phyloP scores from a whole-genome alignment of 2,888 invertebrate species.

The Phasia obesa region DNA sequence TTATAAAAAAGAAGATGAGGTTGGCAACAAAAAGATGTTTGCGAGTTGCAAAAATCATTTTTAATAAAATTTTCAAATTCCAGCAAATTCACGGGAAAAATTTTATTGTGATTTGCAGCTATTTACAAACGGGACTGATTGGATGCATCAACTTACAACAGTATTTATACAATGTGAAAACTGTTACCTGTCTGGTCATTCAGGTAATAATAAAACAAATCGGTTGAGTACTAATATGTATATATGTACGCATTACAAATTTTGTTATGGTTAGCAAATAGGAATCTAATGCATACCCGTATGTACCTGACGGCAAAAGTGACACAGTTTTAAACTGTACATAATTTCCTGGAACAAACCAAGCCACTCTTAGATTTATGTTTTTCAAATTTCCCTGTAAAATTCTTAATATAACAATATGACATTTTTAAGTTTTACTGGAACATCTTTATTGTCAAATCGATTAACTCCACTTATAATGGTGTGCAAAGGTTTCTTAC shows the following conservation, averaged over 20 bases:
- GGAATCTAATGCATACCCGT: too few species aligned
- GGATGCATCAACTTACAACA: not conserved
- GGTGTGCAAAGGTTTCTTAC: too few species aligned
- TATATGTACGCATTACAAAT: too few species aligned
- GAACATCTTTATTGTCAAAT: too few species aligned
- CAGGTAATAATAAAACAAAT: too few species aligned
- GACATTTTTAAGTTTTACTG: too few species aligned
- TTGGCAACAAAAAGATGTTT: conserved; percentile 77
- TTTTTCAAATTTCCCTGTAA: too few species aligned
- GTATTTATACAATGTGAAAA: conserved; percentile 32
- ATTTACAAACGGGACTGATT: conserved; percentile 47
- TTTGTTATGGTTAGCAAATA: conserved; percentile 4
- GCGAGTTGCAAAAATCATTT: conserved; percentile 75
- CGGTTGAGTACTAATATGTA: too few species aligned
- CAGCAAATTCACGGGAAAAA: conserved; percentile 33
- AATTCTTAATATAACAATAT: too few species aligned
- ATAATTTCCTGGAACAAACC: too few species aligned
- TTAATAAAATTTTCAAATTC: conserved; percentile 30
- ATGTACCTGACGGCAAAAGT: not conserved
- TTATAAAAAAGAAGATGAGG: conserved; percentile 75
- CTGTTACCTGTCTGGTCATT: conserved; percentile 4
- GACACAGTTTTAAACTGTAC: not conserved
- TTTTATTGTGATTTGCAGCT: conserved; percentile 12
- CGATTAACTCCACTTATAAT: too few species aligned
- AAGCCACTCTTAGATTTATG: too few species aligned